Conservation (phyloP, 2,888 invertebrate species). For the Eupithecia dodoneata region DNA sequence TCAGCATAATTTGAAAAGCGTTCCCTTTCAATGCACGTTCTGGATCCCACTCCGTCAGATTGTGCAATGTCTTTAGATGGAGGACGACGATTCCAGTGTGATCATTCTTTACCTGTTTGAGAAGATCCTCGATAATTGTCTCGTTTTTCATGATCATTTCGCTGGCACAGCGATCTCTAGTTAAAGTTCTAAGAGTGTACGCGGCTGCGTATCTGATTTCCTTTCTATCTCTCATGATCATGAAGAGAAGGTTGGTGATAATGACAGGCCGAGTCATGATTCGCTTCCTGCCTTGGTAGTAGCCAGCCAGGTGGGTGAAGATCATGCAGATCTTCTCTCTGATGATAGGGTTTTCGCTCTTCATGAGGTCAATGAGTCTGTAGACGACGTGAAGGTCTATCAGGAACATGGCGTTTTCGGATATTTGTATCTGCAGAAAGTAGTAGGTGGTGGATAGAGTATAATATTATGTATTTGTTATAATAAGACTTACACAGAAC, state of each 20-base stretch:
- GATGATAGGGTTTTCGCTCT: slow-evolving; percentile 62
- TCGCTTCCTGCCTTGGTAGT: slow-evolving; percentile 63
- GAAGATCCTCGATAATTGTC: slow-evolving; percentile 62
- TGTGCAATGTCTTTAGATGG: slow-evolving; percentile 66
- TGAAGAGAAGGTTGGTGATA: slow-evolving; percentile 63
- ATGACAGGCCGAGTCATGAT: slow-evolving; percentile 62
- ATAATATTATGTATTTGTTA: too few species aligned
- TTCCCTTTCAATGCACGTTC: slow-evolving; percentile 64
- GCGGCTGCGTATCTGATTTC: slow-evolving; percentile 74
- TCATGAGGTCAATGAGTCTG: slow-evolving; percentile 70
- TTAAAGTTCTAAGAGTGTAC: slow-evolving; percentile 61
- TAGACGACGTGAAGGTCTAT: slow-evolving; percentile 67
- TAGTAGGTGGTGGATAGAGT: too few species aligned
- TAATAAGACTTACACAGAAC: too few species aligned
- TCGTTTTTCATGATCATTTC: slow-evolving; percentile 59
- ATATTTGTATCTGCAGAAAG: slow-evolving; percentile 66
- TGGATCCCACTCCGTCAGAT: slow-evolving; percentile 69
- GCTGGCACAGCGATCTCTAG: slow-evolving; percentile 61
- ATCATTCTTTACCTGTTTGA: slow-evolving; percentile 72
- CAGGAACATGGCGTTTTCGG: slow-evolving; percentile 70
- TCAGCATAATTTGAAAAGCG: slow-evolving; percentile 68
- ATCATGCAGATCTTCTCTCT: slow-evolving; percentile 71
- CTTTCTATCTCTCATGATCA: slow-evolving; percentile 66
- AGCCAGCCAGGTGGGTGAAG: slow-evolving; percentile 61
- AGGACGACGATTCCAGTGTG: slow-evolving; percentile 66